Evolutionary conservation across 2,113 vertebrate genomes (phyloP).

Genomic region (Axis porcinus): DNA sequence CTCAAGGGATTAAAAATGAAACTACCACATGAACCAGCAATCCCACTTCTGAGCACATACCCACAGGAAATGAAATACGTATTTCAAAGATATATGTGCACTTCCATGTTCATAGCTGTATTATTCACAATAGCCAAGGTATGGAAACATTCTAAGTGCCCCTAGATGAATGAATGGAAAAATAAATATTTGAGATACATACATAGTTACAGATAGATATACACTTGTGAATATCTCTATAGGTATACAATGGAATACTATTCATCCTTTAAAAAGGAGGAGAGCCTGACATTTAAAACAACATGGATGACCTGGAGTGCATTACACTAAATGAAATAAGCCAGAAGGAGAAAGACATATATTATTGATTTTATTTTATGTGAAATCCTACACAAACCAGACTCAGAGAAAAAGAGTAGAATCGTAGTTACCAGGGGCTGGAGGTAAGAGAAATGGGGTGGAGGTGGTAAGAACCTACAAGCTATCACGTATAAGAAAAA

Average conservation of each 20-base stretch:
- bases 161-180: neutral
- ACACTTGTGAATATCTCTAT: neutral
- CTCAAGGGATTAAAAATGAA: neutral
- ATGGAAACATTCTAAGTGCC: neutral
- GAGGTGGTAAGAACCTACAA: neutral
- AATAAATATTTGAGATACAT: neutral
- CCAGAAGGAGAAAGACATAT: neutral
- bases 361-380: neutral
- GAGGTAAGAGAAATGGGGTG: neutral
- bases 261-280: neutral
- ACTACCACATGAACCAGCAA: neutral
- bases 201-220: neutral
- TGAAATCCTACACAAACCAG: neutral
- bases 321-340: neutral
- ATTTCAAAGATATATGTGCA: neutral
- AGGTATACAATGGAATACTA: neutral
- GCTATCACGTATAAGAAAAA: neutral
- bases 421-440: neutral
- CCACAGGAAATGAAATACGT: neutral
- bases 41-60: neutral
- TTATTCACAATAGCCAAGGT: neutral
- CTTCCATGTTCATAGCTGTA: neutral
- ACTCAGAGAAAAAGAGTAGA: neutral
- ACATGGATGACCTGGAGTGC: neutral
- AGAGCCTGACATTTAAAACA: neutral